Percentiles rank a stretch among this genome's conserved stretches.
Evolutionary conservation across 2,113 vertebrate genomes (phyloP).

Genomic region (Cyprinodon variegatus): DNA sequence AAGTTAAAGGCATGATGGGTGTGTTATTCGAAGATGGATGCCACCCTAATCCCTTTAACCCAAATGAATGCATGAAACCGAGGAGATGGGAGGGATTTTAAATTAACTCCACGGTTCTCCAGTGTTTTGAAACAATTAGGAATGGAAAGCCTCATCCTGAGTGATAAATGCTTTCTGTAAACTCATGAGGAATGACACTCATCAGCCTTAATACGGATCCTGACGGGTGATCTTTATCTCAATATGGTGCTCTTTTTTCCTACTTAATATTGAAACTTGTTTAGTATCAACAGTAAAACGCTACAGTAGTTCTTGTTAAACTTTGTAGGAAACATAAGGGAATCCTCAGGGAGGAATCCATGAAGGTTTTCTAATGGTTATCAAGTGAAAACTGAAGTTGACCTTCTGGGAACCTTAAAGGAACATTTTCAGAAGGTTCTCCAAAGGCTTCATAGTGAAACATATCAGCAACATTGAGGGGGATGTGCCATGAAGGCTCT

Average conservation of each 20-base stretch:
- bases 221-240: neutral
- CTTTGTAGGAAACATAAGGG: neutral
- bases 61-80: constrained; percentile 52
- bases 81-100: constrained; percentile 17
- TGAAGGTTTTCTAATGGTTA: neutral
- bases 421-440: too few species aligned
- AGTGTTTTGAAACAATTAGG: constrained; percentile 53
- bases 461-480: too few species aligned
- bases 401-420: neutral
- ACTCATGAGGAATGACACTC: neutral
- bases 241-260: neutral
- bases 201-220: neutral
- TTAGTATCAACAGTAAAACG: neutral
- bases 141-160: neutral
- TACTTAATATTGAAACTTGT: neutral
- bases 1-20: constrained; percentile 46
- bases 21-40: constrained; percentile 62
- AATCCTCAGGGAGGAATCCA: neutral
- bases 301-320: neutral
- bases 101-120: constrained; percentile 39
- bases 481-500: too few species aligned
- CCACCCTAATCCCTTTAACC: constrained; percentile 63
- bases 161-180: constrained; percentile 5
- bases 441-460: too few species aligned
- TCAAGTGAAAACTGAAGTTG: neutral